Evolutionary conservation across 2,888 invertebrate species (phyloP).

Genomic region (Plebejus melissa): DNA sequence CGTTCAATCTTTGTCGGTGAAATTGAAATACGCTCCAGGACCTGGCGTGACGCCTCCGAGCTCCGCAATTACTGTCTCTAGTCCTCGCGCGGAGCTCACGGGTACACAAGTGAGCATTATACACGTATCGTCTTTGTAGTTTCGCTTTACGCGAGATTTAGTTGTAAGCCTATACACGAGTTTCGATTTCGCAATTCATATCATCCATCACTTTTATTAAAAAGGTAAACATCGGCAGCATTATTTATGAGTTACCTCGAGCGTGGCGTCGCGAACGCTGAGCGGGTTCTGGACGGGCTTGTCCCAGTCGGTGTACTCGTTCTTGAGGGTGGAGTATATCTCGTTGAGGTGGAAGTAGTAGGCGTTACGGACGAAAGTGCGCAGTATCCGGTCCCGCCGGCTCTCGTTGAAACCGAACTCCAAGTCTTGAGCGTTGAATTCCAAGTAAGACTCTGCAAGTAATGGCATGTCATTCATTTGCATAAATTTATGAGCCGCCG

Average conservation of each 20-base stretch:
- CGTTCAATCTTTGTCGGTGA: slow-evolving; percentile 18
- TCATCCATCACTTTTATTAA: not conserved
- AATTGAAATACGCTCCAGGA: slow-evolving; percentile 17
- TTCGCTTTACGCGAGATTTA: not conserved
- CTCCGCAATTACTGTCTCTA: slow-evolving; percentile 7
- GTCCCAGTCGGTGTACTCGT: slow-evolving; percentile 98
- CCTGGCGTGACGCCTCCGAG: slow-evolving; percentile 3
- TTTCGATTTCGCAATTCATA: not conserved
- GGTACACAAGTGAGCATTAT: not conserved
- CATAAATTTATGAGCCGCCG: slow-evolving; percentile 51
- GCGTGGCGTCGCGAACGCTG: slow-evolving; percentile 90
- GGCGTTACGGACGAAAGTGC: slow-evolving; percentile 96
- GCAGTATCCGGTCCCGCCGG: slow-evolving; percentile 89
- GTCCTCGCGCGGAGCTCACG: not conserved
- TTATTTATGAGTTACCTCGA: slow-evolving; percentile 74
- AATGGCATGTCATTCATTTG: slow-evolving; percentile 57
- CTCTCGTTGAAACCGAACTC: slow-evolving; percentile 96
- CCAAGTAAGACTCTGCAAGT: slow-evolving; percentile 87
- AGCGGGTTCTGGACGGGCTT: slow-evolving; percentile 91
- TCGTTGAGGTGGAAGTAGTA: slow-evolving; percentile 97
- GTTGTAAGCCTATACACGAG: not conserved
- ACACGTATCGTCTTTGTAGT: not conserved
- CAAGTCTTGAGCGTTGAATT: slow-evolving; percentile 89
- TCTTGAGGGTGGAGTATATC: slow-evolving; percentile 94
- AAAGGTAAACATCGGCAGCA: slow-evolving; percentile 29